Base-by-base conservation (phyloP, 2,888 invertebrate species). In the Invenusta paracnida region DNA sequence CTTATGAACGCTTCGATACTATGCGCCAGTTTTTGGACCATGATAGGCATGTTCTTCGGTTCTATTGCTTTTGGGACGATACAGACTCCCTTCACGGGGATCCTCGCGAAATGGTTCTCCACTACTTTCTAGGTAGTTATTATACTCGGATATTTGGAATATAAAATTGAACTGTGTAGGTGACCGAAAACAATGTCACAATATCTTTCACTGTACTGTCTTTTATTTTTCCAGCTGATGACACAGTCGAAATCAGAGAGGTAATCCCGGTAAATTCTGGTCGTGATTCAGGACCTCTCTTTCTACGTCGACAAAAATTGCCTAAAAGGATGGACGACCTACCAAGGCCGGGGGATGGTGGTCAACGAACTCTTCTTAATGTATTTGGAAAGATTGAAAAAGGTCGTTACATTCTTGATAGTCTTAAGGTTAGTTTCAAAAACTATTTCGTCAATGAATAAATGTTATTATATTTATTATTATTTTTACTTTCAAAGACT, bases 1-100 rank as follows among this genome's bases (percentile, higher is more conserved):
- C 91, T 13, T 92, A 91, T 87, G 91, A 91, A 89, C 90, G 90
- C 87, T 89, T 89, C 85, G 91, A 92, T 89, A 93, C 94, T 0
- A 93, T 95, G 86, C 94, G 94, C 67, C 94, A 96, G 90, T 96
- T 96, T 92, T 91, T 96, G 87, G 94, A 94, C 89, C 95, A 94
- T 89, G 96, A 96, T 91, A 93, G 94, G 89, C 91, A 92, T 87
- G 93, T 94, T 0, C 91, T 94, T 86, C 94, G 95, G 88, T 97
- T 96, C 91, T 94, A 93, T 89, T 96, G 95, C 23, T 96, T 95
- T 90, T 97, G 96, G 96, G 96, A 97, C 90, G 96, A 97, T 90
- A 93, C 94, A 0, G 93, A 94, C 11, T 94, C 94, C 0, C 94
- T 94, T 89, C 94, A 94, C 89, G 96, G 96, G 0, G 94, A 94